Base-by-base conservation (phyloP, 2,113 vertebrate species). In the Mormoops blainvillei region DNA sequence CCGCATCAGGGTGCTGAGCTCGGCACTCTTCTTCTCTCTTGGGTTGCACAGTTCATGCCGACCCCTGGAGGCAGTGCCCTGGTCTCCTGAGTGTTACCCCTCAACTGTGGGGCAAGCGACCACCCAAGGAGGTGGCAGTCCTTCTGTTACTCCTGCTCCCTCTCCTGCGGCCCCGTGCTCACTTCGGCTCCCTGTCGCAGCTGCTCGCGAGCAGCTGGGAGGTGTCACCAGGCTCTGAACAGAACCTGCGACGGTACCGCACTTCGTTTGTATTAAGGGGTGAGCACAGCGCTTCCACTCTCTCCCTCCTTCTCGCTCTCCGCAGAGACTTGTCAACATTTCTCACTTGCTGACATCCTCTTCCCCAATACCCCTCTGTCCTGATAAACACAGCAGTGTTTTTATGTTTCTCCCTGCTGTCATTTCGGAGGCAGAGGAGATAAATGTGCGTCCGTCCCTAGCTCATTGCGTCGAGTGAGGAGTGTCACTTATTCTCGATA, bases 1-100 rank as follows among this genome's bases (percentile, higher is more conserved):
- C 48, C 0, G 0, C 15, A 20, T 41, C 48, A 14, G 52, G n/a
- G 48, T 63, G 33, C 56, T 43, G 0, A 61, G 50, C 12, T 0
- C 45, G 13, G 22, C 11, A 18, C 71, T 38, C 4, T 2, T 26
- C 43, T 91, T 58, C 50, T 81, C 77, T 71, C 11, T 56, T 24
- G 22, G 33, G 58, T 73, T 54, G 28, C n/a, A 43, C 50, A 54
- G 26, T 76, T 68, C 58, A 28, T 12, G 20, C 26, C 71, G 89
- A 93, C 36, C 67, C 54, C 20, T 74, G 9, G 50, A 18, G 71
- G 41, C 14, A 15, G 45, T 22, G 45, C 20, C 50, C 83, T 1
- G 0, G 8, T 13, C 7, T 80, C 33, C 67, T n/a, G 41, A 52
- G 43, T 7, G 16, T 48, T 50, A 43, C 63, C 61, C n/a, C 38